Conservation (phyloP, 2,797 vertebrate species). For the Falco peregrinus region DNA sequence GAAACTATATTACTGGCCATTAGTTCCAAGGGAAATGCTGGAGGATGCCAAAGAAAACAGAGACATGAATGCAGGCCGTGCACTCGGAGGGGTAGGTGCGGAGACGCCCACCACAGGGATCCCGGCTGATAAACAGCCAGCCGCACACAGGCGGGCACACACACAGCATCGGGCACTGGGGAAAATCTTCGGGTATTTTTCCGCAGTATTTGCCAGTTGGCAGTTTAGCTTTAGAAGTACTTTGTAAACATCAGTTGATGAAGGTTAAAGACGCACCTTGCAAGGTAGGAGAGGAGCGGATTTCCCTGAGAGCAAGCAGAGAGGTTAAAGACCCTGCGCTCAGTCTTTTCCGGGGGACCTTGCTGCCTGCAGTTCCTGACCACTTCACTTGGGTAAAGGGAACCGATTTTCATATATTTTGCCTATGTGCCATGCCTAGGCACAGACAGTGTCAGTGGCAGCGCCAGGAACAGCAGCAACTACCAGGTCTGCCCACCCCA, state of each 20-base stretch:
- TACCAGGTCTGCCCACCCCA: rapidly evolving
- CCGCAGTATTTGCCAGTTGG: not conserved
- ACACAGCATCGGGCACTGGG: not conserved
- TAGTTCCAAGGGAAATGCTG: not conserved
- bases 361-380: not conserved
- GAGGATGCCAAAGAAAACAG: conserved; percentile 26
- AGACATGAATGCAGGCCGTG: not conserved
- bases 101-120: rapidly evolving
- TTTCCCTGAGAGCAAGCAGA: not conserved
- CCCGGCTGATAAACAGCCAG: rapidly evolving
- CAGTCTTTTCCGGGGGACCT: not conserved
- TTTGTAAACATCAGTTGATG: not conserved
- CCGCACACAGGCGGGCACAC: not conserved
- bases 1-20: not conserved
- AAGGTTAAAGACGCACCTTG: not conserved
- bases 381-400: not conserved
- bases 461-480: rapidly evolving
- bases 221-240: not conserved
- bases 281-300: not conserved
- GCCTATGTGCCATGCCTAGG: rapidly evolving
- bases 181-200: not conserved
- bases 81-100: not conserved
- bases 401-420: not conserved
- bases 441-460: not conserved
- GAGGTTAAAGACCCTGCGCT: not conserved